phyloP scores from a whole-genome alignment of 2,797 vertebrate genomes.

The Acanthurus tractus region DNA sequence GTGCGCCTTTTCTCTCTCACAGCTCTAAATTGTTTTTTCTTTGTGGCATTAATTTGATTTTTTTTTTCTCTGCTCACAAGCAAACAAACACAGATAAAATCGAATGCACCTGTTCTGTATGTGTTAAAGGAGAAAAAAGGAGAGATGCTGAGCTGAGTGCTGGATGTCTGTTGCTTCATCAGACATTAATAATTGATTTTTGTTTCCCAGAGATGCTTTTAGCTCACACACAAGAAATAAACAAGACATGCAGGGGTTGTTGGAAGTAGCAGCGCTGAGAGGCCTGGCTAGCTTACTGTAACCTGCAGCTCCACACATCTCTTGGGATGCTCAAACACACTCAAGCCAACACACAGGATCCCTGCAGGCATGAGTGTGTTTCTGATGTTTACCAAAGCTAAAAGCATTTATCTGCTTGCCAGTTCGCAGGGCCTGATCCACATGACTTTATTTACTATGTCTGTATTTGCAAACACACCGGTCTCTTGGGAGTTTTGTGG shows the following conservation, averaged over 20 bases:
- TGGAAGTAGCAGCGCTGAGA: slow-evolving; percentile 36
- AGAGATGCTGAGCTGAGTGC: slow-evolving; percentile 27
- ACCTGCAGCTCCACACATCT: slow-evolving; percentile 69
- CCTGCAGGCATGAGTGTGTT: slow-evolving; percentile 57
- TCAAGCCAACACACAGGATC: slow-evolving; percentile 43
- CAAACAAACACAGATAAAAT: too few species aligned
- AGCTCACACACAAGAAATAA: slow-evolving; percentile 41
- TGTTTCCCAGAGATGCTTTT: slow-evolving; percentile 64
- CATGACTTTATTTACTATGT: slow-evolving; percentile 48
- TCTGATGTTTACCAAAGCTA: slow-evolving; percentile 75
- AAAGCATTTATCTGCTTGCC: slow-evolving; percentile 55
- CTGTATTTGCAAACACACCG: slow-evolving; percentile 59
- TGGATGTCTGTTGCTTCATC: slow-evolving; percentile 34
- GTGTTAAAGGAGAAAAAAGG: background rate
- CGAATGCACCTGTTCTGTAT: slow-evolving; percentile 26
- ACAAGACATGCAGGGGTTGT: slow-evolving; percentile 23
- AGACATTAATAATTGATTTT: slow-evolving; percentile 74
- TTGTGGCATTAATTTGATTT: slow-evolving; percentile 21
- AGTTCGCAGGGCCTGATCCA: slow-evolving; percentile 43
- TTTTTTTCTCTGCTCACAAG: background rate
- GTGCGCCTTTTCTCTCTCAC: background rate
- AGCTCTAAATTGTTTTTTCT: background rate
- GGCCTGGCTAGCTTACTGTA: slow-evolving; percentile 59
- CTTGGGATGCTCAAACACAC: slow-evolving; percentile 64
- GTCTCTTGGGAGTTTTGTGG: slow-evolving; percentile 40